A percentile compares a stretch with the other conserved stretches of the same genome.
These are phyloP conservation scores for Falco punctatus DNA, from an alignment of 2,113 vertebrate species.

Conservation along the genomic window DNA sequence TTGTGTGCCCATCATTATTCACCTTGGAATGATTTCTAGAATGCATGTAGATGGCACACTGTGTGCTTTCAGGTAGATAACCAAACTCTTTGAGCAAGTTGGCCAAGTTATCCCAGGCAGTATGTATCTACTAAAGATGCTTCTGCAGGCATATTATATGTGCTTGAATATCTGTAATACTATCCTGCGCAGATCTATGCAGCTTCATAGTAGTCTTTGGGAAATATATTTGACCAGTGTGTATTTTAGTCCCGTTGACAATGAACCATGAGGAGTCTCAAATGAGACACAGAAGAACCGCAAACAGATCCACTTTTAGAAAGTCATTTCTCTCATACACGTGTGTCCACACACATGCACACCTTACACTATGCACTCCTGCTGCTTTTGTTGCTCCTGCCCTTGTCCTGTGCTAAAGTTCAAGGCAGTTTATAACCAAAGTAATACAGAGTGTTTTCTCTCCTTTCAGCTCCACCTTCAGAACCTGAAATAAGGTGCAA, in stretches of 20 bases:
- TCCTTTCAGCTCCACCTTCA: conserved; percentile 1
- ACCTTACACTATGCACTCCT: not conserved
- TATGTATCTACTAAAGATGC: not conserved
- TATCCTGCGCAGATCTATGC: not conserved
- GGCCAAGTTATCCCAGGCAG: not conserved
- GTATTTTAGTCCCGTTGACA: not conserved
- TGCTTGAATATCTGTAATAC: not conserved
- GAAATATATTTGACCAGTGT: not conserved
- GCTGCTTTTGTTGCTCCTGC: not conserved
- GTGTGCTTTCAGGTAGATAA: not conserved
- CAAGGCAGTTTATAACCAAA: not conserved
- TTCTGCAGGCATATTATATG: not conserved
- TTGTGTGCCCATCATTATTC: not conserved
- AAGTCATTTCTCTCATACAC: not conserved
- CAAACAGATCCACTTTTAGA: not conserved
- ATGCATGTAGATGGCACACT: not conserved
- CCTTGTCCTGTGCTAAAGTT: not conserved
- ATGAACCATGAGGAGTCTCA: not conserved
- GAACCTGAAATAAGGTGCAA: conserved; percentile 12
- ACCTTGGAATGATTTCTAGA: not conserved
- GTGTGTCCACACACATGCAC: rapidly evolving
- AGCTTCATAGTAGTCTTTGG: not conserved
- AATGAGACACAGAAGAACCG: not conserved
- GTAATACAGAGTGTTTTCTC: not conserved
- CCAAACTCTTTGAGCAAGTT: not conserved